A percentile compares a stretch with the other conserved stretches of the same genome.
phyloP scores from a whole-genome alignment of 2,113 vertebrate genomes.

The Xiphophorus couchianus region DNA sequence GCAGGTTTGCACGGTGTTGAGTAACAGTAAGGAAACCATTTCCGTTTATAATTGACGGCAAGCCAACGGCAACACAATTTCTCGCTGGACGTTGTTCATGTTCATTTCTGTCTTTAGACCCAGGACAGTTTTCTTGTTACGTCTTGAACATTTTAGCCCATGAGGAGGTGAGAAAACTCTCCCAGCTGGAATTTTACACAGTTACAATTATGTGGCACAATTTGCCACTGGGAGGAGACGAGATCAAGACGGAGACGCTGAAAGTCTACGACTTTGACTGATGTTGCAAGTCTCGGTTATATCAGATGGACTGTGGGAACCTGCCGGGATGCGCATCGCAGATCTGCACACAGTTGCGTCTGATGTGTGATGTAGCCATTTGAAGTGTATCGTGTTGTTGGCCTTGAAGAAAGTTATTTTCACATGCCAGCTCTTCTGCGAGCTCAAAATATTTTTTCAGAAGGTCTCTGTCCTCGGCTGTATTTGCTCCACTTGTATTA shows the following conservation, averaged over 20 bases:
- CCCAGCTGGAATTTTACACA: background rate
- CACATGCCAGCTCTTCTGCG: constrained; percentile 4
- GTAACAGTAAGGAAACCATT: background rate
- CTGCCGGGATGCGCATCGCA: background rate
- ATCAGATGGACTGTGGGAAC: background rate
- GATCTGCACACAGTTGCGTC: background rate
- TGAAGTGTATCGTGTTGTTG: constrained; percentile 1
- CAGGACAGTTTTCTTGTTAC: background rate
- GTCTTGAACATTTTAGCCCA: background rate
- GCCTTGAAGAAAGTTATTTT: constrained; percentile 15
- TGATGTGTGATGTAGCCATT: background rate
- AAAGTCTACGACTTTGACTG: background rate
- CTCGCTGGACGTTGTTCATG: background rate
- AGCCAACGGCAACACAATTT: background rate
- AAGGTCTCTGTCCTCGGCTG: constrained; percentile 3
- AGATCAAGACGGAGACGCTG: background rate
- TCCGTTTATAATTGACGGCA: background rate
- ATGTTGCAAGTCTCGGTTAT: background rate
- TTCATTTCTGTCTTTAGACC: background rate
- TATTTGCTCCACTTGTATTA: constrained; percentile 7
- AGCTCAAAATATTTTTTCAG: constrained; percentile 25
- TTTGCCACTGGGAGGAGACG: background rate
- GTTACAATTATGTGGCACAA: background rate
- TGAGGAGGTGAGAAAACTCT: background rate
- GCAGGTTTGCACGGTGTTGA: background rate